phyloP scores from a whole-genome alignment of 1,140 invertebrate genomes.

The Heliothis subflexa region DNA sequence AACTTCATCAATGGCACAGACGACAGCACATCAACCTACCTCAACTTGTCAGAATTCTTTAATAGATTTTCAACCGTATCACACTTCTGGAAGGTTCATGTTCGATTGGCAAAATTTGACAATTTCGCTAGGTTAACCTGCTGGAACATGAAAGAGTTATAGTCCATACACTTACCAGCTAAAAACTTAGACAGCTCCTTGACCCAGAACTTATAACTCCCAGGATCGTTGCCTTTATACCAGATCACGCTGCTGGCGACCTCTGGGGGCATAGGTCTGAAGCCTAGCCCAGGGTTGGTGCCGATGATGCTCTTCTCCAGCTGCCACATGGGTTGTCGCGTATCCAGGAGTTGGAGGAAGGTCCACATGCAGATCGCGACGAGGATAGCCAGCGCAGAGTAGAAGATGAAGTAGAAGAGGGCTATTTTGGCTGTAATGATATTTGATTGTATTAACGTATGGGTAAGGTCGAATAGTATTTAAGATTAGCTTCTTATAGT shows the following conservation, averaged over 20 bases:
- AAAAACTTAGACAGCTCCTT: slow-evolving; percentile 91
- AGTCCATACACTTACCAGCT: slow-evolving; percentile 63
- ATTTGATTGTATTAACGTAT: no score
- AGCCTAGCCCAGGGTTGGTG: slow-evolving; percentile 96
- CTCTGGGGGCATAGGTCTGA: slow-evolving; percentile 95
- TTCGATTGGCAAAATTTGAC: no score
- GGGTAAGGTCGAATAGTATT: no score
- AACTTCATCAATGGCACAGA: no score
- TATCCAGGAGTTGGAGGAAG: slow-evolving; percentile 96
- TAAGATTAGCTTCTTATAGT: no score
- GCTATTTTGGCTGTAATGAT: slow-evolving; percentile 92
- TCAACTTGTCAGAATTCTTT: no score
- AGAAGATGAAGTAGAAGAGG: slow-evolving; percentile 97
- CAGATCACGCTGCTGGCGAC: slow-evolving; percentile 97
- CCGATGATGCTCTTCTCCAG: slow-evolving; percentile 94
- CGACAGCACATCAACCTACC: no score
- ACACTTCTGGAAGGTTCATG: no score
- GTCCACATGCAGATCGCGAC: slow-evolving; percentile 96
- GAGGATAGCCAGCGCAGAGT: slow-evolving; percentile 93
- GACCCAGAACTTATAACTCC: slow-evolving; percentile 93
- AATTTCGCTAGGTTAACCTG: no score
- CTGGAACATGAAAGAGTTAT: no score
- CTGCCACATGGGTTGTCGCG: slow-evolving; percentile 94
- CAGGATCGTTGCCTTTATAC: slow-evolving; percentile 92
- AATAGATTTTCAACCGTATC: no score